Percentiles rank a stretch among this genome's conserved stretches.
Conservation (phyloP, 2,888 invertebrate species). For the Hypena proboscidalis region DNA sequence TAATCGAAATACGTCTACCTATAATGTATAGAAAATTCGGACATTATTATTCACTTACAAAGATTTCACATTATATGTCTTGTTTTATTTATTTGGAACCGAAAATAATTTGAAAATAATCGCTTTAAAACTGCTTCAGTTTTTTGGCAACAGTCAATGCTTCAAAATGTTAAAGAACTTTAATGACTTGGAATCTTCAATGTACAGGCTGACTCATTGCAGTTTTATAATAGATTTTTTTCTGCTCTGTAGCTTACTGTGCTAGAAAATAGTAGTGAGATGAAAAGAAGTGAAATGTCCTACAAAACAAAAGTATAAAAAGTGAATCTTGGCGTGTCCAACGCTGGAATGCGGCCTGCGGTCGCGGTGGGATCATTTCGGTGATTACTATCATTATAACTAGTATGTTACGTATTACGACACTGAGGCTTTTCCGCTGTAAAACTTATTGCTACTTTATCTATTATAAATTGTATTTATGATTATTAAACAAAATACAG, state of each 20-base stretch:
- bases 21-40: neutral
- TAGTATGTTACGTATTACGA: slow-evolving; percentile 42
- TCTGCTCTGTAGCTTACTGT: neutral
- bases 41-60: too few relatives aligned
- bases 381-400: slow-evolving; percentile 65
- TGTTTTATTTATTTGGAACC: too few relatives aligned
- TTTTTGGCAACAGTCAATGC: too few relatives aligned
- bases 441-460: neutral
- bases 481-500: neutral
- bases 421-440: neutral
- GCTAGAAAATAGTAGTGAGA: slow-evolving; percentile 24
- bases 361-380: slow-evolving; percentile 56
- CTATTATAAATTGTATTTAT: slow-evolving; percentile 5
- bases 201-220: neutral
- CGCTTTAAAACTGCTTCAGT: too few relatives aligned
- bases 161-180: too few relatives aligned
- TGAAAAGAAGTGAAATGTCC: slow-evolving; percentile 40
- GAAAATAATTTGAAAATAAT: too few relatives aligned
- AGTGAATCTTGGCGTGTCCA: slow-evolving; percentile 53
- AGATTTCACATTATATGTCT: too few relatives aligned
- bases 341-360: slow-evolving; percentile 65
- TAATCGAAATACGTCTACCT: slow-evolving; percentile 38
- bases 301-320: slow-evolving; percentile 46
- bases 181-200: too few relatives aligned
- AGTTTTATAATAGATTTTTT: neutral